A percentile compares a stretch with the other conserved stretches of the same genome.
Evolutionary conservation across 2,113 vertebrate genomes (phyloP).

Genomic region (Austrofundulus limnaeus): DNA sequence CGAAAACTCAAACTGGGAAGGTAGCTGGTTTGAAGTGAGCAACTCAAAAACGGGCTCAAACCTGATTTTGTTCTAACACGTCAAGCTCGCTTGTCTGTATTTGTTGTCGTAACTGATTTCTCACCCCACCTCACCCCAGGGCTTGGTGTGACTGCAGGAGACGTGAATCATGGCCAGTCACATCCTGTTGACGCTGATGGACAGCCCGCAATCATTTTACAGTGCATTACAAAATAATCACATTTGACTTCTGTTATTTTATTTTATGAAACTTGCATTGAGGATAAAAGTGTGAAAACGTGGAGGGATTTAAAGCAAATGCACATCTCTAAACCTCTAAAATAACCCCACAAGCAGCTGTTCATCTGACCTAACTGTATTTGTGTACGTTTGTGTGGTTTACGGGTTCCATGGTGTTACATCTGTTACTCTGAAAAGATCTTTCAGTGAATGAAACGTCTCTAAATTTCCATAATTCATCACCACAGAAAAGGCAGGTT

Average conservation of each 20-base stretch:
- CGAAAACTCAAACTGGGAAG: slow-evolving; percentile 12
- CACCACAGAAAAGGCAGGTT: slow-evolving; percentile 32
- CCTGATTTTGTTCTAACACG: neutral
- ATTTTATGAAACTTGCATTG: neutral
- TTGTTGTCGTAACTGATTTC: slow-evolving; percentile 19
- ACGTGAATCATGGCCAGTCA: slow-evolving; percentile 56
- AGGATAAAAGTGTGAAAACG: slow-evolving; percentile 12
- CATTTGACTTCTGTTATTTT: neutral
- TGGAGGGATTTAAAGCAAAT: neutral
- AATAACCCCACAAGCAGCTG: slow-evolving; percentile 27
- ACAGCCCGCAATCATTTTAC: neutral
- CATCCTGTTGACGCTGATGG: slow-evolving; percentile 20
- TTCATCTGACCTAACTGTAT: slow-evolving; percentile 12
- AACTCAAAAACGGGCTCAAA: no score
- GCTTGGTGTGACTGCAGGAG: neutral
- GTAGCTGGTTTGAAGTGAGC: no score
- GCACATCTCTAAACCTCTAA: slow-evolving; percentile 14
- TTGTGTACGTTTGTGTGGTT: slow-evolving; percentile 4
- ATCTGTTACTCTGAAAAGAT: slow-evolving; percentile 43
- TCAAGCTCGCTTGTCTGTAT: slow-evolving; percentile 13
- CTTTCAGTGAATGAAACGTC: slow-evolving; percentile 9
- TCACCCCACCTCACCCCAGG: neutral
- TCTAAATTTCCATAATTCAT: slow-evolving; percentile 25
- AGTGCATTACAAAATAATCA: slow-evolving; percentile 16
- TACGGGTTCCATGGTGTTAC: slow-evolving; percentile 26